Percentiles rank a stretch among this genome's conserved stretches.
These are phyloP conservation scores for Meta bourneti DNA, from an alignment of 2,888 invertebrate genomes.

Conservation along the genomic window DNA sequence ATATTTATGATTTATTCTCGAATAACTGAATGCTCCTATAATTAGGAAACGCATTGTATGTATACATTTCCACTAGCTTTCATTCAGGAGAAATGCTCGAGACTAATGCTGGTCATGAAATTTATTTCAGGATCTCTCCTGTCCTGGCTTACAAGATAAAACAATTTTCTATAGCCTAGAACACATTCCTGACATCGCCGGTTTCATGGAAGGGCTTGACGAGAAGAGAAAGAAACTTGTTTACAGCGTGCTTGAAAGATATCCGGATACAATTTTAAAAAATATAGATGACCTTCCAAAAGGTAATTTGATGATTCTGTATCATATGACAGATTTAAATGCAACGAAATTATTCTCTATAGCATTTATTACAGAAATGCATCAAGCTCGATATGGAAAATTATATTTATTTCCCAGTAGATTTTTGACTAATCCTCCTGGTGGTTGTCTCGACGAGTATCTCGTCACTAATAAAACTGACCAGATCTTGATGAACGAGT, in stretches of 20 bases:
- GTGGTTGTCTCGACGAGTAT: no score
- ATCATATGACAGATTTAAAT: no score
- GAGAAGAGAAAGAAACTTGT: constrained; percentile 84
- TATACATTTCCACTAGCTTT: no score
- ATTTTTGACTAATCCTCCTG: background rate
- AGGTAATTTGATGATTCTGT: background rate
- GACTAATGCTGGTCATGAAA: no score
- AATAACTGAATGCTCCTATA: no score
- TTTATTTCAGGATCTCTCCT: constrained; percentile 2
- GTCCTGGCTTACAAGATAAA: background rate
- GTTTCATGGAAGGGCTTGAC: constrained; percentile 80
- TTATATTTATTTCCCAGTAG: no score
- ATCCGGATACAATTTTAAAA: constrained; percentile 86
- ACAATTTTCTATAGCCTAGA: constrained; percentile 47
- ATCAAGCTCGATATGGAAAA: background rate
- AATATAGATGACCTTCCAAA: constrained; percentile 84
- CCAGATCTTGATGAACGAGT: no score
- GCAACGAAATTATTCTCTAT: no score
- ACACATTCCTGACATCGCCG: constrained; percentile 8
- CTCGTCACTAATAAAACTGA: no score
- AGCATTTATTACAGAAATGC: background rate
- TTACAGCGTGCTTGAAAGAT: constrained; percentile 85
- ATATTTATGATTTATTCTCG: background rate
- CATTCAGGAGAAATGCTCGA: no score
- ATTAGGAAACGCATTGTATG: no score